Percentiles rank a stretch among this genome's conserved stretches.
Evolutionary conservation across 2,888 invertebrate species (phyloP).

Genomic region (Drymonia ruficornis): DNA sequence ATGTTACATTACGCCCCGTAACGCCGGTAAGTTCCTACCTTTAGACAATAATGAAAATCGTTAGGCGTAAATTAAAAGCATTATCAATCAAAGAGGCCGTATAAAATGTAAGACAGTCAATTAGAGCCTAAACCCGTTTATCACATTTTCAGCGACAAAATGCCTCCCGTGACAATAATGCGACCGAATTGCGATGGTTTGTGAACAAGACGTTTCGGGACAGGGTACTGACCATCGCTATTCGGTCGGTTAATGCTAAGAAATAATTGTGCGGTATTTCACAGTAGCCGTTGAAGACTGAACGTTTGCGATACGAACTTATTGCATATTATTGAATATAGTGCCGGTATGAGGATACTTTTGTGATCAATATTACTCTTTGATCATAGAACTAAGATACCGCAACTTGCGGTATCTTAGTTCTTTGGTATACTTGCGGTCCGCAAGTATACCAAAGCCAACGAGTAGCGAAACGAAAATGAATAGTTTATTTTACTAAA

Average conservation of each 20-base stretch:
- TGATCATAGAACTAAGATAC: too few species aligned
- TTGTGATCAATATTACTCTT: constrained; percentile 14
- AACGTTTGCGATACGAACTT: constrained; percentile 30
- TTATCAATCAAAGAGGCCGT: constrained; percentile 43
- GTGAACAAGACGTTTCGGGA: constrained; percentile 11
- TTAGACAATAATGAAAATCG: not conserved
- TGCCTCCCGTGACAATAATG: constrained; percentile 52
- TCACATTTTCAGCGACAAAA: constrained; percentile 65
- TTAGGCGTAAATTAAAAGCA: constrained; percentile 43
- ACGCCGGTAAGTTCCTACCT: too few species aligned
- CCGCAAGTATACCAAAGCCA: too few species aligned
- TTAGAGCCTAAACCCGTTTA: constrained; percentile 79
- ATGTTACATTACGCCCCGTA: too few species aligned
- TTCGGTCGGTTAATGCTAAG: constrained; percentile 54
- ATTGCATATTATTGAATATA: constrained; percentile 24
- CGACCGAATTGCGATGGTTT: constrained; percentile 49
- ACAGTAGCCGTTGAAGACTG: constrained; percentile 50
- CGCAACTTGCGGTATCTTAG: too few species aligned
- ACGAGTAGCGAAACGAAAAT: too few species aligned
- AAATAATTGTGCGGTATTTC: constrained; percentile 70
- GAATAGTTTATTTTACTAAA: too few species aligned
- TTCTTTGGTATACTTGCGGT: too few species aligned
- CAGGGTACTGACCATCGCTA: constrained; percentile 34
- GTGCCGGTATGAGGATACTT: constrained; percentile 25
- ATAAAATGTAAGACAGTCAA: constrained; percentile 55